Base-by-base conservation (phyloP, 2,113 vertebrate species). In the Chauna torquata region DNA sequence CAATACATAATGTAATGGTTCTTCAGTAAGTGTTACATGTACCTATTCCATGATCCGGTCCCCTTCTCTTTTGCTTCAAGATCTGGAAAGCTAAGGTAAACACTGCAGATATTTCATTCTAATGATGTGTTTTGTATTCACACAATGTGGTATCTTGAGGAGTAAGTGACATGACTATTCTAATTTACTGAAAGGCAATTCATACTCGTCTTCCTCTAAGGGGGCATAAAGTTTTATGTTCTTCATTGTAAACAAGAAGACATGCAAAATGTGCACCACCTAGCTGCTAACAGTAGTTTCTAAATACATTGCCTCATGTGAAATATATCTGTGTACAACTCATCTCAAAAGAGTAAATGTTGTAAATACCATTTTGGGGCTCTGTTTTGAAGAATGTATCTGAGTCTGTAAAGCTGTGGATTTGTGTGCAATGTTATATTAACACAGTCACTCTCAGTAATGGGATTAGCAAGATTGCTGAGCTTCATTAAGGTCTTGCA, bases 1-100 rank as follows among this genome's bases (percentile, higher is more conserved):
- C 0, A 1, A 38, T 58, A 32, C 2, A 34, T 1, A 50, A 20
- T 36, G 16, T 42, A 68, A 55, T 55, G 36, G 78, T 52, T 12
- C 50, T 32, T 61, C 59, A 49, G 28, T 44, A 84, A 8, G 4
- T 7, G 12, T 66, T 36, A 49, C 11, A 38, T 2, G 7, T 62
- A 16, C 16, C 2, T 77, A 6, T 74, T 74, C 14, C 1, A 1
- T 23, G 34, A 69, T 52, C 19, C 65, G 19, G 38, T 8, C 25
- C 75, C 19, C 11, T 87, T 22, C 36, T 49, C 44, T 75, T 75
- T 79, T 85, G 16, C 34, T 40, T 87, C 28, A 75, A 13, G 2
- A 44, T 70, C 34, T 69, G 34, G 36, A 74, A 94, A 49, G 30
- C 8, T 55, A 5, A 69, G 19, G 11, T 38, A 44, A 20, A 32